Conservation (phyloP, 2,113 vertebrate genomes). For the Phyllopteryx taeniolatus region DNA sequence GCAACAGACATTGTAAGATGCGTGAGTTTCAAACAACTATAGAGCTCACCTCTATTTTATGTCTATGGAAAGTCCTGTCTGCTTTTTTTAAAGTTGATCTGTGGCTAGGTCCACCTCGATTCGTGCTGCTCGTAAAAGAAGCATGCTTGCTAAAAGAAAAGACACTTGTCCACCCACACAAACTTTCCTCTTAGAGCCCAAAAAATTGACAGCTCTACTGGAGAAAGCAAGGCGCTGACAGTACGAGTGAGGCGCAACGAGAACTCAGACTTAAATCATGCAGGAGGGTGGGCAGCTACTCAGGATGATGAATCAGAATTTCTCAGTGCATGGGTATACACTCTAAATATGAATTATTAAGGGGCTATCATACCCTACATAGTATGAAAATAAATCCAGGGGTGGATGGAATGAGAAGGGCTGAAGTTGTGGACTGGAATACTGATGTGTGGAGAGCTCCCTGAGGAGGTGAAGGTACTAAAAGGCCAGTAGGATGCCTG, state of each 20-base stretch:
- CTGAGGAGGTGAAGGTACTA: constrained; percentile 61
- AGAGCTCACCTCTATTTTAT: not conserved
- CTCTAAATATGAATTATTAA: constrained; percentile 83
- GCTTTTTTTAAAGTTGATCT: constrained; percentile 29
- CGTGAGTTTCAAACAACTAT: not conserved
- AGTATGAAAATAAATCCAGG: constrained; percentile 79
- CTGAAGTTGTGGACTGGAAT: constrained; percentile 59
- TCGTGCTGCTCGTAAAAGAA: constrained; percentile 62
- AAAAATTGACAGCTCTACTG: constrained; percentile 60
- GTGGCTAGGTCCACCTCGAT: constrained; percentile 27
- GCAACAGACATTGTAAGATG: not conserved
- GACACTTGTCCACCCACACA: constrained; percentile 52
- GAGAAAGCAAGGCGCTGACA: constrained; percentile 56
- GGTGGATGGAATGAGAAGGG: constrained; percentile 64
- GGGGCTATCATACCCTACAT: constrained; percentile 74
- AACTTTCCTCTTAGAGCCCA: constrained; percentile 62
- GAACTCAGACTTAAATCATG: constrained; percentile 74
- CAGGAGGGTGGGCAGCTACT: constrained; percentile 73
- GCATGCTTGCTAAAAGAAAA: constrained; percentile 61
- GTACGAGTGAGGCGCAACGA: constrained; percentile 56
- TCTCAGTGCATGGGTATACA: constrained; percentile 78
- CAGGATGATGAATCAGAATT: constrained; percentile 81
- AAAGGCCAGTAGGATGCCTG: constrained; percentile 40
- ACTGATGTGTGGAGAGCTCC: constrained; percentile 59
- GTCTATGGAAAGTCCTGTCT: not conserved